These are phyloP conservation scores for Asteroscopus sphinx DNA, from an alignment of 2,888 invertebrate genomes.

Conservation along the genomic window DNA sequence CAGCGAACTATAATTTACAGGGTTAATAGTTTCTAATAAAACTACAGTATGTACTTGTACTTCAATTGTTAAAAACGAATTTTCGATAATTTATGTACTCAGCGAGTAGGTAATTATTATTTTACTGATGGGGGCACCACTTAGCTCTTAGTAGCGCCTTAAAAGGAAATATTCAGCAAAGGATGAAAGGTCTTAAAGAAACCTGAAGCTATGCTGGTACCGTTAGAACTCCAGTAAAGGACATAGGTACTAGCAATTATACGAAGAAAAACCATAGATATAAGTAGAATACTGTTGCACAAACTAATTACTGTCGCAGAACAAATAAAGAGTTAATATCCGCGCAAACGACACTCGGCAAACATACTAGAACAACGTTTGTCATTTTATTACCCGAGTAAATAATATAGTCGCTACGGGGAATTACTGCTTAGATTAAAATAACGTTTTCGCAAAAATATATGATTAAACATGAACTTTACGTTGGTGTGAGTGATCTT, in stretches of 20 bases:
- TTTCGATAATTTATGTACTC: too few species aligned
- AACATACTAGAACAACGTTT: conserved; percentile 64
- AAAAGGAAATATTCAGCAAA: too few species aligned
- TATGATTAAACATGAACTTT: conserved; percentile 1
- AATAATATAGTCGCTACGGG: conserved; percentile 44
- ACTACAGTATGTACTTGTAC: too few species aligned
- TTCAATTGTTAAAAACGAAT: too few species aligned
- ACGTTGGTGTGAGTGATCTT: neutral
- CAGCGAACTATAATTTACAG: too few species aligned
- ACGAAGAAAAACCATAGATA: conserved; percentile 38
- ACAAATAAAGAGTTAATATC: conserved; percentile 72
- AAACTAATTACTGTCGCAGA: conserved; percentile 64
- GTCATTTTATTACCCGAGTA: conserved; percentile 64
- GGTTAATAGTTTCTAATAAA: too few species aligned
- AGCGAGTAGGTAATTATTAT: too few species aligned
- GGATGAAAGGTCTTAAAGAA: too few species aligned
- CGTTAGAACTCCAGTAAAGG: neutral
- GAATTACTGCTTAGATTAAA: conserved; percentile 17
- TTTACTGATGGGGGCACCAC: too few species aligned
- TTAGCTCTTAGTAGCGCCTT: too few species aligned
- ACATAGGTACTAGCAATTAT: conserved; percentile 28
- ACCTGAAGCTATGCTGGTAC: neutral
- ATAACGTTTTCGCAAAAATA: neutral
- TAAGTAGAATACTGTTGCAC: conserved; percentile 52
- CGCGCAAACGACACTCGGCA: conserved; percentile 62